A percentile compares a stretch with the other conserved stretches of the same genome.
Conservation (phyloP, 2,888 invertebrate species). For the Anthophora plumipes region DNA sequence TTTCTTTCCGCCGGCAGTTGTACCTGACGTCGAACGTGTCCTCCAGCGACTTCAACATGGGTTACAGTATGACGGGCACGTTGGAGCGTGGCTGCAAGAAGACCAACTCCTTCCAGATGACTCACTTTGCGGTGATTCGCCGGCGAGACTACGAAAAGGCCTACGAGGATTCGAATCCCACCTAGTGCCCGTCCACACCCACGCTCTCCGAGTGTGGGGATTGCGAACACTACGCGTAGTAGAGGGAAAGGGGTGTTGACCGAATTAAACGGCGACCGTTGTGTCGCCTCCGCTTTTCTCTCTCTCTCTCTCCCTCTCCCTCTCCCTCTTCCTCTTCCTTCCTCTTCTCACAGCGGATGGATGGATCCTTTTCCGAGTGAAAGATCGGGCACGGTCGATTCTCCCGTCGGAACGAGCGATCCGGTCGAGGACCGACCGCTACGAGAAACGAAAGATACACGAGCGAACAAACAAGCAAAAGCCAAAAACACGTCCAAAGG, state of each 20-base stretch:
- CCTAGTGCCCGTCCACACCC: slow-evolving; percentile 84
- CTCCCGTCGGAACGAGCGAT: no score
- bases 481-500: slow-evolving; percentile 78
- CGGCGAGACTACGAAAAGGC: slow-evolving; percentile 90
- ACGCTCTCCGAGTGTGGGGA: slow-evolving; percentile 83
- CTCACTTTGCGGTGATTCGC: slow-evolving; percentile 94
- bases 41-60: slow-evolving; percentile 94
- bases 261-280: slow-evolving; percentile 4
- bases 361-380: no score
- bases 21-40: slow-evolving; percentile 94
- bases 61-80: slow-evolving; percentile 95
- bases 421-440: not conserved
- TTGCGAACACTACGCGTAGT: slow-evolving; percentile 81
- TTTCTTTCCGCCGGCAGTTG: slow-evolving; percentile 85
- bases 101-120: slow-evolving; percentile 92
- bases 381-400: no score
- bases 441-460: slow-evolving; percentile 1
- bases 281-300: not conserved
- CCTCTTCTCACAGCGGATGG: not conserved
- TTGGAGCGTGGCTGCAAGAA: slow-evolving; percentile 92
- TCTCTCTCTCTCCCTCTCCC: not conserved
- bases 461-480: slow-evolving; percentile 50
- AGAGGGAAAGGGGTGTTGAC: not conserved
- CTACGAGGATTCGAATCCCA: slow-evolving; percentile 83
- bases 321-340: not conserved